Conservation (phyloP, 2,797 vertebrate genomes). For the Sus cebifrons region DNA sequence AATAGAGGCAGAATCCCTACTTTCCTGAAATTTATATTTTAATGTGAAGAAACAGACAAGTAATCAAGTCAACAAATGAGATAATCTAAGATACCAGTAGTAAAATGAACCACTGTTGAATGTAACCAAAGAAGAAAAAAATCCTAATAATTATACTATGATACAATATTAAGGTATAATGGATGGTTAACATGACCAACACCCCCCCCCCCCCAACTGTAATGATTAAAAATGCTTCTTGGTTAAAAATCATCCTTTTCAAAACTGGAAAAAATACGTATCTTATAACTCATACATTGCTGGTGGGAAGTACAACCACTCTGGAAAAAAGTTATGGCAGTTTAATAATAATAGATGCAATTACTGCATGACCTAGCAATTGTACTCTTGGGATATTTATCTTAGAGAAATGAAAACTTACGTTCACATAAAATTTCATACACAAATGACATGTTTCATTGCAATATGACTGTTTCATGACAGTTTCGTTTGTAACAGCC, state of each 20-base stretch:
- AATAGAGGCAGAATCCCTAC: neutral
- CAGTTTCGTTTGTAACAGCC: neutral
- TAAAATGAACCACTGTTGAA: neutral
- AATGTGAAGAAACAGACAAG: neutral
- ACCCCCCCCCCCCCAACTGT: too few relatives aligned
- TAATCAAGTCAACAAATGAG: slow-evolving; percentile 19
- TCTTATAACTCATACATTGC: neutral
- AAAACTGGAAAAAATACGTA: neutral
- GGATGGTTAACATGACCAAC: neutral
- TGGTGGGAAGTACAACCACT: neutral
- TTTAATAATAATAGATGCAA: neutral
- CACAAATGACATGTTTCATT: neutral
- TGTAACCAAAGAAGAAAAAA: neutral
- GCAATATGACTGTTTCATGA: neutral
- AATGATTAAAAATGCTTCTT: neutral
- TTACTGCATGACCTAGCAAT: neutral
- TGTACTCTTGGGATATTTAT: neutral
- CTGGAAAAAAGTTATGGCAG: neutral
- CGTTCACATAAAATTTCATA: neutral
- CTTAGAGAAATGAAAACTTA: neutral
- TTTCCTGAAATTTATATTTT: neutral
- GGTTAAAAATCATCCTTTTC: neutral
- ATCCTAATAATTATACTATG: neutral
- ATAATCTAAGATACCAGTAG: neutral
- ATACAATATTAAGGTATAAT: neutral